Percentiles rank a stretch among this genome's conserved stretches.
Evolutionary conservation across 2,888 invertebrate genomes (phyloP).

Genomic region (Andricus curvator): DNA sequence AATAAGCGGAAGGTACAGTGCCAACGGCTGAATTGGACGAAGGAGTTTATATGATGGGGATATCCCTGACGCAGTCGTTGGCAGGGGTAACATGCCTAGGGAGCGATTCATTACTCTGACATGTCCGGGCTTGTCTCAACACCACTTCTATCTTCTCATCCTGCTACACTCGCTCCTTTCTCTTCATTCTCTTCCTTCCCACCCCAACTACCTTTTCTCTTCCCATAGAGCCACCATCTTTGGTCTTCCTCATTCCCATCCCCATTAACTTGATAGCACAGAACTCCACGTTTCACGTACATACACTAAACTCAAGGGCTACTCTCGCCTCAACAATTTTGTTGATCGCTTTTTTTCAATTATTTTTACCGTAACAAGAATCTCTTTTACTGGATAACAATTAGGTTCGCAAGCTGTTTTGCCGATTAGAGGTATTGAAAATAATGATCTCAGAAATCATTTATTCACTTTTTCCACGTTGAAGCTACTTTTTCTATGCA

Average conservation of each 20-base stretch:
- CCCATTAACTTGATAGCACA: slow-evolving; percentile 5
- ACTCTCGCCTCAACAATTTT: background rate
- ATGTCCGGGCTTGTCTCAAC: slow-evolving; percentile 64
- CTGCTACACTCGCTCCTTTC: background rate
- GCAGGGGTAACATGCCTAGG: slow-evolving; percentile 57
- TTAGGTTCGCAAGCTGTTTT: too few relatives aligned
- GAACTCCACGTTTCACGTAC: background rate
- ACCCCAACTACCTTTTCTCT: background rate
- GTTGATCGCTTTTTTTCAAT: too few relatives aligned
- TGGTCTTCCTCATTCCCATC: background rate
- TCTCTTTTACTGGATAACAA: too few relatives aligned
- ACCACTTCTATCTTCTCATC: slow-evolving; percentile 49
- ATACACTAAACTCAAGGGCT: background rate
- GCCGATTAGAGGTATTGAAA: too few relatives aligned
- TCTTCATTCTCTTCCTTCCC: background rate
- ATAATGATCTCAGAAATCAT: too few relatives aligned
- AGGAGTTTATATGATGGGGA: slow-evolving; percentile 32
- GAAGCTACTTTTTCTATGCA: too few relatives aligned
- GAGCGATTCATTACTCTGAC: slow-evolving; percentile 70
- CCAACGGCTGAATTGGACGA: slow-evolving; percentile 29
- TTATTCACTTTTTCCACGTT: too few relatives aligned
- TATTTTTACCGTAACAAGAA: too few relatives aligned
- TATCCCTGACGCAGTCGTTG: slow-evolving; percentile 26
- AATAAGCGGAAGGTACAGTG: slow-evolving; percentile 25
- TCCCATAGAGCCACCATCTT: background rate